Percentiles rank a stretch among this genome's conserved stretches.
Conservation (phyloP, 1,140 invertebrate genomes). For the Kradibia gibbosae region DNA sequence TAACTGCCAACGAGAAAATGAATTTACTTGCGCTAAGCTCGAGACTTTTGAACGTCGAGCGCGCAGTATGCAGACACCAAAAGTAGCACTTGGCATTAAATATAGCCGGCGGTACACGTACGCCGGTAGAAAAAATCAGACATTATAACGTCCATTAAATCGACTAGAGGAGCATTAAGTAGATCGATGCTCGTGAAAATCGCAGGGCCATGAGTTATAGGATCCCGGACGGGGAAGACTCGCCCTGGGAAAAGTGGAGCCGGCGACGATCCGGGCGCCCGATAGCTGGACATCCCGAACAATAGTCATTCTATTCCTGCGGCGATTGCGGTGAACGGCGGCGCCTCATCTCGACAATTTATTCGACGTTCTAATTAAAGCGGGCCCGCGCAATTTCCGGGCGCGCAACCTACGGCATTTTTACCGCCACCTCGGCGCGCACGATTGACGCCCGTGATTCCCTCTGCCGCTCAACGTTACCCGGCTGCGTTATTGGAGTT, state of each 20-base stretch:
- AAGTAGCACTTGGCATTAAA: neutral
- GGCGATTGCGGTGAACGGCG: neutral
- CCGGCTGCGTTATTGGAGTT: conserved; percentile 7
- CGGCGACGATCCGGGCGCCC: neutral
- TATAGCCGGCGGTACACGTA: neutral
- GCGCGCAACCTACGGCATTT: conserved; percentile 57
- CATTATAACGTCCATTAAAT: neutral
- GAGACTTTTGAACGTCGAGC: no score
- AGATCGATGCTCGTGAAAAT: neutral
- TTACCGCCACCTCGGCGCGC: conserved; percentile 47
- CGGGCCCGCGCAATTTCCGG: conserved; percentile 61
- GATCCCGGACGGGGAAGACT: neutral
- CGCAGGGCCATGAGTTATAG: neutral
- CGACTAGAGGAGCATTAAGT: neutral
- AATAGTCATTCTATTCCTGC: conserved; percentile 13
- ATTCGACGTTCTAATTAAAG: conserved; percentile 66
- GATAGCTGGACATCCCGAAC: neutral
- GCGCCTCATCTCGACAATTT: conserved; percentile 65
- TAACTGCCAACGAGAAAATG: no score
- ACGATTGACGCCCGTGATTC: conserved; percentile 55
- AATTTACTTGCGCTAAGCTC: no score
- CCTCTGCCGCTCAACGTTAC: conserved; percentile 16
- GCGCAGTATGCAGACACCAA: no score
- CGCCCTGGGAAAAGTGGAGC: neutral
- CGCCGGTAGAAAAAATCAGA: neutral